Base-by-base conservation (phyloP, 2,797 vertebrate species). In the Gymnothorax reevesii region DNA sequence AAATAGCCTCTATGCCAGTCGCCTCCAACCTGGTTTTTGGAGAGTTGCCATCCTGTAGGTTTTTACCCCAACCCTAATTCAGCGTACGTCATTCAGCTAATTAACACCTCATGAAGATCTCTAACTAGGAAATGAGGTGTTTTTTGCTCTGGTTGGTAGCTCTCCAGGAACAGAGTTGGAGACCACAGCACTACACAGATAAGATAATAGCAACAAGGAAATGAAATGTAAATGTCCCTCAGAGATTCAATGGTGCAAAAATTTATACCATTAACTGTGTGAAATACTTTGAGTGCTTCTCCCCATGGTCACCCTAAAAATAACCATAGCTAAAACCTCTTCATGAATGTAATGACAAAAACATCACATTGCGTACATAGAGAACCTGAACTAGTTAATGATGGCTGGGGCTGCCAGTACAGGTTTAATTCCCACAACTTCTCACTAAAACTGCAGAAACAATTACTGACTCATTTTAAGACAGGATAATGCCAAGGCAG, bases 271-370 rank as follows among this genome's bases (percentile, higher is more conserved):
- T 55, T 57, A 85, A 87, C 25, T 73, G 73, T 82, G 57, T 80
- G 66, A 77, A 80, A 80, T 57, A 52, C 27, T 87, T 25, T 59
- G 8, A 83, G n/a, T 54, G 84, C 77, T 73, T 87, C 75, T 73
- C 73, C 80, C 85, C 71, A 84, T 62, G 83, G 60, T 75, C 66
- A 42, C 84, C 73, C 82, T 69, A 89, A 88, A 89, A 89, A 85
- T 71, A 52, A n/a, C n/a, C n/a, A 27, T 73, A 12, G 42, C 86
- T 86, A 57, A 85, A 77, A 82, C 75, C 83, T 85, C 5, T 27
- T 64, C 42, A n/a, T n/a, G n/a, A n/a, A 82, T 87, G n/a, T 86
- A 84, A 82, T 79, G 86, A 49, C 87, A 88, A 89, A 82, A 90
- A 90, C 85, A 84, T 62, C 84, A 89, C 82, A 84, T 54, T 88